Percentiles rank a stretch among this genome's conserved stretches.
phyloP scores from a whole-genome alignment of 2,113 vertebrate genomes.

The Gobius niger region DNA sequence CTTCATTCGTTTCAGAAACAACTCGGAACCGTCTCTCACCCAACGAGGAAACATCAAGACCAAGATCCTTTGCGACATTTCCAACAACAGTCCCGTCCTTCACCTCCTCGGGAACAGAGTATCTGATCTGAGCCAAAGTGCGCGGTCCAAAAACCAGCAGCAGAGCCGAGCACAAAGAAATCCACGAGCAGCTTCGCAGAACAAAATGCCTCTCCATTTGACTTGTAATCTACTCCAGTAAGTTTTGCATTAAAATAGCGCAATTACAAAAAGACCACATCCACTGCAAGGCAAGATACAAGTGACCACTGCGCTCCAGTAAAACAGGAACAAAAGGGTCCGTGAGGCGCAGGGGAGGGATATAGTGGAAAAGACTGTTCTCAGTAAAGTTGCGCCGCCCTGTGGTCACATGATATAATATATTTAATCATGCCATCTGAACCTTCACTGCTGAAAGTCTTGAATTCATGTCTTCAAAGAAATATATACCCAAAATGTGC shows the following conservation, averaged over 20 bases:
- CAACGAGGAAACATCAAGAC: conserved; percentile 59
- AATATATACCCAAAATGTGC: too few relatives aligned
- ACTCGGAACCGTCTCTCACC: conserved; percentile 55
- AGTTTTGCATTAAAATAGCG: background rate
- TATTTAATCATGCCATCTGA: background rate
- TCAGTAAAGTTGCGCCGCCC: background rate
- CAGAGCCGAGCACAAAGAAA: background rate
- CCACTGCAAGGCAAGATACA: background rate
- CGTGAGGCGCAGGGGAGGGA: background rate
- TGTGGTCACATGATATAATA: background rate
- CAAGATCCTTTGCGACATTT: conserved; percentile 73
- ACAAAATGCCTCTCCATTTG: background rate
- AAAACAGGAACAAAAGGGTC: background rate
- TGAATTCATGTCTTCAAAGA: too few relatives aligned
- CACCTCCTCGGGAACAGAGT: conserved; percentile 72
- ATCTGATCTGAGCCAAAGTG: conserved; percentile 56
- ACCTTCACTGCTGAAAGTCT: too few relatives aligned
- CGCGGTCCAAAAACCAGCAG: background rate
- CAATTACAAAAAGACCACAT: background rate
- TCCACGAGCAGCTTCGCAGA: background rate
- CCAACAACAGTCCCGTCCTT: conserved; percentile 71
- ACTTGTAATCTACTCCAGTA: background rate
- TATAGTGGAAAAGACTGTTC: background rate
- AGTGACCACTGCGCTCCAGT: background rate
- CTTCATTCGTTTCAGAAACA: conserved; percentile 49